Base-by-base conservation (phyloP, 2,888 invertebrate species). In the Carabus problematicus region DNA sequence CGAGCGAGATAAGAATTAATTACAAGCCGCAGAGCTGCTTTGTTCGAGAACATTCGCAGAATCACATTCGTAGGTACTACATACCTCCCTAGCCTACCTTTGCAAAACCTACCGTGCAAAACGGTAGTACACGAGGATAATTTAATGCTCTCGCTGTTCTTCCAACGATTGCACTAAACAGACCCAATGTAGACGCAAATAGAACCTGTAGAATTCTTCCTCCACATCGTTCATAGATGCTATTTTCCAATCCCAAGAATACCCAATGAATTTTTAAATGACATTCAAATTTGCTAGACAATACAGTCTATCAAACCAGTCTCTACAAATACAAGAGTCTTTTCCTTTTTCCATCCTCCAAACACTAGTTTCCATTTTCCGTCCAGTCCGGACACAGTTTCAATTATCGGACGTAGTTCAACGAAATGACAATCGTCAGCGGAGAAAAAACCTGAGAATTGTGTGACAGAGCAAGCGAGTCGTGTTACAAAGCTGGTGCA, bases 1-100 rank as follows among this genome's bases (percentile, higher is more conserved):
- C 79, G 77, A 80, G 82, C 80, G 80, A 81, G 82, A 83, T 83
- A 83, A 83, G 82, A 82, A 83, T 83, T 83, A 83, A 83, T 82
- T 82, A 82, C 81, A 77, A 81, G 79, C 80, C 79, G 77, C 78
- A 80, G 79, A 79, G 79, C 75, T 71, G 74, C 77, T 78, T 82
- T 81, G 79, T 82, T 80, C 78, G 6, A 29, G 3, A 29, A 29
- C 29, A 75, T 78, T 77, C 74, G 72, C 76, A 76, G 78, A 77
- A 77, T 79, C 79, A 77, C 79, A 78, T 80, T 80, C 79, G 77
- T 77, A 75, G 75, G 6, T 29, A 18, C 66, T 66, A 49, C 59
- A 39, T 58, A 59, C 66, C 56, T 43, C 29, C 14, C 16, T 39
- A 29, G 52, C 47, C 18, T 7, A 42, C n/a, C 12, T 11, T n/a